A percentile compares a stretch with the other conserved stretches of the same genome.
phyloP scores from a whole-genome alignment of 2,888 invertebrate genomes.

The Clusia tigrina region DNA sequence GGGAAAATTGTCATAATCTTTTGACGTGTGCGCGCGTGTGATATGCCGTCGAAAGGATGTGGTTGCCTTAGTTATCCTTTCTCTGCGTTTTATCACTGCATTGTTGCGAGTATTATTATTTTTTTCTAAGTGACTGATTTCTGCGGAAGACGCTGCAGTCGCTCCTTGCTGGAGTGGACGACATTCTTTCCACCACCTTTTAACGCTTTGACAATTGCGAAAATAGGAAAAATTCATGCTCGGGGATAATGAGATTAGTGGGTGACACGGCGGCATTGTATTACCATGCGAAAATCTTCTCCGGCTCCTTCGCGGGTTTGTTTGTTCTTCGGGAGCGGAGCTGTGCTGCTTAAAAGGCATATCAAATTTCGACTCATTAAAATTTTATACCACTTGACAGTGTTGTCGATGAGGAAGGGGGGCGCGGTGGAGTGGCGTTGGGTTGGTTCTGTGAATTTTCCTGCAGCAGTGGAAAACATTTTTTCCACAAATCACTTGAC shows the following conservation, averaged over 20 bases:
- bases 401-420: too few relatives aligned
- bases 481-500: neutral
- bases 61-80: slow-evolving; percentile 9
- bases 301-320: neutral
- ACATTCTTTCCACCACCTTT: neutral
- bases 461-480: slow-evolving; percentile 18
- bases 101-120: slow-evolving; percentile 26
- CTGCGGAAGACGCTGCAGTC: slow-evolving; percentile 25
- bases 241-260: slow-evolving; percentile 30
- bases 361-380: slow-evolving; percentile 54
- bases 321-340: neutral
- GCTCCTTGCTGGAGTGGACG: slow-evolving; percentile 32
- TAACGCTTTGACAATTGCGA: neutral
- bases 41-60: neutral
- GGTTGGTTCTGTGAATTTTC: slow-evolving; percentile 25
- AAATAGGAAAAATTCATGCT: neutral
- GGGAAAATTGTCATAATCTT: slow-evolving; percentile 62
- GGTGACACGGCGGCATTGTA: slow-evolving; percentile 40
- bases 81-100: slow-evolving; percentile 1
- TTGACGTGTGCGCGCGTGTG: slow-evolving; percentile 50
- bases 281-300: too few relatives aligned
- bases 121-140: slow-evolving; percentile 31
- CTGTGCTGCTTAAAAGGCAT: slow-evolving; percentile 50
- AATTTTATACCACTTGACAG: slow-evolving; percentile 43
- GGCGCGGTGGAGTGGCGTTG: neutral